phyloP scores from a whole-genome alignment of 2,113 vertebrate species.

The Dromaius novaehollandiae region DNA sequence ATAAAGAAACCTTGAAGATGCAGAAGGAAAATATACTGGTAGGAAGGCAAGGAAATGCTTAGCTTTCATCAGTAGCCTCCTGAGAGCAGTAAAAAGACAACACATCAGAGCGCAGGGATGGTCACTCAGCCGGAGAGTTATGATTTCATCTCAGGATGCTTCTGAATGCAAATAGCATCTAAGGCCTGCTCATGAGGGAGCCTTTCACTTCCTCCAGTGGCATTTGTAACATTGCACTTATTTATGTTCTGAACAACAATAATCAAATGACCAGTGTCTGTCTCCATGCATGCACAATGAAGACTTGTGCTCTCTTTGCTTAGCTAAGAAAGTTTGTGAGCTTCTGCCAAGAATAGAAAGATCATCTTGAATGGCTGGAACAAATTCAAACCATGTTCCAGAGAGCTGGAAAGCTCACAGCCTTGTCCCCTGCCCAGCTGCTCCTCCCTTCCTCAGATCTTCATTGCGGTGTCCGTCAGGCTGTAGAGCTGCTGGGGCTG shows the following conservation, averaged over 20 bases:
- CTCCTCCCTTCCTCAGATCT: constrained; percentile 44
- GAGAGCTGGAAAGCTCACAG: constrained; percentile 43
- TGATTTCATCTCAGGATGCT: constrained; percentile 60
- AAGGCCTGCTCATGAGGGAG: constrained; percentile 38
- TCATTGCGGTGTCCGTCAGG: background rate
- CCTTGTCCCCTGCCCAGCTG: constrained; percentile 57
- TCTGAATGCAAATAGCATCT: constrained; percentile 50
- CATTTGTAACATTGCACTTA: constrained; percentile 57
- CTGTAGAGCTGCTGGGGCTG: background rate
- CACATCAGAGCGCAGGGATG: background rate
- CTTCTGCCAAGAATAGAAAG: constrained; percentile 63
- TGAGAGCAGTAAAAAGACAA: constrained; percentile 23
- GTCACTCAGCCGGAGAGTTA: constrained; percentile 14
- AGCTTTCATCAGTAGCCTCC: constrained; percentile 22
- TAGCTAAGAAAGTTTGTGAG: constrained; percentile 51
- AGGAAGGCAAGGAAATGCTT: constrained; percentile 16
- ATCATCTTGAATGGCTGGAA: constrained; percentile 66
- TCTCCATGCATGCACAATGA: constrained; percentile 36
- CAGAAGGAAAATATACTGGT: constrained; percentile 16
- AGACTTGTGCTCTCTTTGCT: constrained; percentile 51
- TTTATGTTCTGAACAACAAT: constrained; percentile 54
- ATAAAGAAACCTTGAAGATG: background rate
- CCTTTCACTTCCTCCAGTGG: constrained; percentile 51
- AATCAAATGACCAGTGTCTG: constrained; percentile 58
- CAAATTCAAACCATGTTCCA: constrained; percentile 60